Evolutionary conservation across 2,113 vertebrate species (phyloP), one percentile per base, ranked within the genome.

Genomic region (Hypanus sabinus): DNA sequence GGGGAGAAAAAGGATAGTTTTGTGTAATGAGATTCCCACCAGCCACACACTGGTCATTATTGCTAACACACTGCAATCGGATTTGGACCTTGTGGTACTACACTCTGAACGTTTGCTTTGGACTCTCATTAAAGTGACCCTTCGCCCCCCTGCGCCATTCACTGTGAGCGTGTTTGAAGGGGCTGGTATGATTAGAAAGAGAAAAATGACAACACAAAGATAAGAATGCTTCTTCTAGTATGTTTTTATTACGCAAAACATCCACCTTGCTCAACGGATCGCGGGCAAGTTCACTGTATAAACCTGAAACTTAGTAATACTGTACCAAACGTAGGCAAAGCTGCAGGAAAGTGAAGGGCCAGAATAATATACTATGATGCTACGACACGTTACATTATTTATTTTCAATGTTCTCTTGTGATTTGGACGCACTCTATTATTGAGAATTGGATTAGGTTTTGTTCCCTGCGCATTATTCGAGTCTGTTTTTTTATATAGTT

Each of bases 1-100:
- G 55, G 46, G 46, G 46, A 30, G 33, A 8, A 22, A 16, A 30
- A n/a, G 85, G 60, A 2, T 90, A 68, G n/a, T 90, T 88, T 36
- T 20, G 60, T 68, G 60, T 90, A 90, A 90, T 90, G n/a, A 68
- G 62, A 65, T 65, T 90, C n/a, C 62, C 60, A 33, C 85, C 85
- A 20, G 85, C 85, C 27, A 90, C 38, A 85, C 46, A 85, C 76
- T 12, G 30, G 76, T 57, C 57, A 62, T 30, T 65, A 65, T 36
- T 70, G 62, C n/a, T 18, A 30, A 93, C 68, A 75, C 90, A 1
- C 24, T 73, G 36, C 22, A 1, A 4, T 55, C 12, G 91, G 27
- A 55, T 93, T 46, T 65, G 60, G 60, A 33, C 62, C 33, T 27
- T 68, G 87, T 3, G 8, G n/a, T 60, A 18, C 10, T 57, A 8